Evolutionary conservation across 1,140 invertebrate genomes (phyloP).

Genomic region (Oryctes rhinoceros): DNA sequence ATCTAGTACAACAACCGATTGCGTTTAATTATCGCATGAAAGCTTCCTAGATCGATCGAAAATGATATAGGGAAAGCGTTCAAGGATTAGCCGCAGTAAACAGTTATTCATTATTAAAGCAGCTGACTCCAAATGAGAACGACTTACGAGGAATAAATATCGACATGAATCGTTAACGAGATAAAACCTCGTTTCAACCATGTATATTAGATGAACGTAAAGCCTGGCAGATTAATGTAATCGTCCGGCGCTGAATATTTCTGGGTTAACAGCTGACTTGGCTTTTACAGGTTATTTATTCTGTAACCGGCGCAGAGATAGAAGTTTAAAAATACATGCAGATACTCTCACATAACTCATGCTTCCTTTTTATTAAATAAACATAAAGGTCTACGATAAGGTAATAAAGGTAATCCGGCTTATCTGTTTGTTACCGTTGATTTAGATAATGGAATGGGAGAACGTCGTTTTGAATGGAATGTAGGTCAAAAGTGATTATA

Average conservation of each 20-base stretch:
- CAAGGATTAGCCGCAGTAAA: neutral
- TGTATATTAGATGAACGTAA: slow-evolving; percentile 17
- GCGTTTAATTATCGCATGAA: neutral
- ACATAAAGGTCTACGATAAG: neutral
- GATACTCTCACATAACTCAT: neutral
- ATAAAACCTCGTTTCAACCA: neutral
- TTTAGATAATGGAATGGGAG: neutral
- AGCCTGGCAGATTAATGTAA: neutral
- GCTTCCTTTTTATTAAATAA: slow-evolving; percentile 1
- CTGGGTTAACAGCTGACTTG: slow-evolving; percentile 21
- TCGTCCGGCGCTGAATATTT: neutral
- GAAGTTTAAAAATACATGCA: slow-evolving; percentile 3
- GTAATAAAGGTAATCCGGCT: slow-evolving; percentile 4
- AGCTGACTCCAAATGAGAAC: neutral
- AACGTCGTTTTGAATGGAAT: slow-evolving; percentile 4
- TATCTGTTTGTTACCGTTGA: neutral
- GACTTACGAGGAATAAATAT: neutral
- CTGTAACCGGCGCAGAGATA: neutral
- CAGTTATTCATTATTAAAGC: slow-evolving; percentile 7
- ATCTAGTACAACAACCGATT: no score
- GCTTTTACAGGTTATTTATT: slow-evolving; percentile 8
- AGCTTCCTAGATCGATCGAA: neutral
- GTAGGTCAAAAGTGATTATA: neutral
- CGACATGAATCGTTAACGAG: neutral
- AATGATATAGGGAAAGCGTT: neutral